phyloP scores from a whole-genome alignment of 1,140 invertebrate genomes.

The Calliopsis andreniformis region DNA sequence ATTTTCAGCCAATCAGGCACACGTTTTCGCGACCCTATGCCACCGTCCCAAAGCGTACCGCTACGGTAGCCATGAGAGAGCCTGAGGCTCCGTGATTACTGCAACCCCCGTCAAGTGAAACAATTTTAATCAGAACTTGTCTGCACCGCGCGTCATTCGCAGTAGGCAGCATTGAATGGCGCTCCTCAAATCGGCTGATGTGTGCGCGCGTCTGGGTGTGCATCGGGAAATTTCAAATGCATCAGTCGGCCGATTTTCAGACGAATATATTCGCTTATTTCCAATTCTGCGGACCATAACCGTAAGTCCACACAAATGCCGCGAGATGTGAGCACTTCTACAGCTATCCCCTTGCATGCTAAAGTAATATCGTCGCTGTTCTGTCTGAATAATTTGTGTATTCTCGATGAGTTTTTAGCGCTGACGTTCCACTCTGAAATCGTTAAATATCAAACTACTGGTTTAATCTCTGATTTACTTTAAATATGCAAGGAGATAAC shows the following conservation, averaged over 20 bases:
- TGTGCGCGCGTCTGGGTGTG: not conserved
- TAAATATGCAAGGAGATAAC: too few relatives aligned
- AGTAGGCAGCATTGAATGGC: constrained; percentile 21
- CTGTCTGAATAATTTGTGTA: too few relatives aligned
- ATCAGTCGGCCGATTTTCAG: constrained; percentile 10
- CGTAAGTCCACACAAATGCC: constrained; percentile 19
- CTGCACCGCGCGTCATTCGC: not conserved
- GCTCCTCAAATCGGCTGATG: constrained; percentile 12
- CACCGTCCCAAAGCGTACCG: too few relatives aligned
- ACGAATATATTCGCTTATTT: constrained; percentile 9
- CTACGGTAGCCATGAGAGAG: not conserved
- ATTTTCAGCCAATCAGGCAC: not conserved
- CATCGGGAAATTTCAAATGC: not conserved
- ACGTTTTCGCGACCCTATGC: not conserved
- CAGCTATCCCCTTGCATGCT: too few relatives aligned
- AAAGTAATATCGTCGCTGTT: too few relatives aligned
- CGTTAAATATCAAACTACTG: too few relatives aligned
- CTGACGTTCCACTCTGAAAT: too few relatives aligned
- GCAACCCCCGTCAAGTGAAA: not conserved
- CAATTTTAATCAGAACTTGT: constrained; percentile 34
- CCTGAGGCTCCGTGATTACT: not conserved
- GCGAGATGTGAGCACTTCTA: not conserved
- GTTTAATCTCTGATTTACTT: too few relatives aligned
- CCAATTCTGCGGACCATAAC: constrained; percentile 11
- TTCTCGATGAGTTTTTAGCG: too few relatives aligned